These are phyloP conservation scores for Bothrops jararaca DNA, from an alignment of 2,113 vertebrate species.

Conservation along the genomic window DNA sequence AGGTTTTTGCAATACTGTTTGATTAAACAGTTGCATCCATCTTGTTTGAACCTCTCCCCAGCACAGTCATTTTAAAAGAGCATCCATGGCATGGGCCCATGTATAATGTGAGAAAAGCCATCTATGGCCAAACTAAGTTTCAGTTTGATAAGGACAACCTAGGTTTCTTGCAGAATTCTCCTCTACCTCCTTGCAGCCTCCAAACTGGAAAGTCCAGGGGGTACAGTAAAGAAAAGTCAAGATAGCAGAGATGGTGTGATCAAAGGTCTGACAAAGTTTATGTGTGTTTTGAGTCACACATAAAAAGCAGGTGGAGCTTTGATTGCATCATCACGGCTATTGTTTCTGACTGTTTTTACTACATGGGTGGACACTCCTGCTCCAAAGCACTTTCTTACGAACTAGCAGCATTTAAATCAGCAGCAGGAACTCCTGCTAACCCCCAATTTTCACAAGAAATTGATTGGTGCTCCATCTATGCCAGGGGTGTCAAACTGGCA, in stretches of 20 bases:
- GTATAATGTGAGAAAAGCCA: neutral
- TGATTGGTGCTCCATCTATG: neutral
- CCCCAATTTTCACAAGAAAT: neutral
- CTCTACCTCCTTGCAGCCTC: too few species aligned
- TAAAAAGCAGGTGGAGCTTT: neutral
- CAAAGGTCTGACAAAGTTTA: neutral
- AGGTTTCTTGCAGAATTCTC: neutral
- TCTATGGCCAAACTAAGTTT: neutral
- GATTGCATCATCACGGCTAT: neutral
- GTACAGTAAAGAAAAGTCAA: neutral
- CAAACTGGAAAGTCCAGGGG: neutral
- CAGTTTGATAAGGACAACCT: neutral
- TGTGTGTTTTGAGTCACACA: neutral
- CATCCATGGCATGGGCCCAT: neutral
- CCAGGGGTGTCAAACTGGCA: too few species aligned
- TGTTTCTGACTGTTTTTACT: neutral
- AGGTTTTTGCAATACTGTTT: neutral
- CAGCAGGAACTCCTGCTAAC: neutral
- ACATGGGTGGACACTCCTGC: neutral
- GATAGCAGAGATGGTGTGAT: neutral
- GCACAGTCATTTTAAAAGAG: neutral
- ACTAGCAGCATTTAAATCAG: neutral
- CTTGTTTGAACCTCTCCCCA: too few species aligned
- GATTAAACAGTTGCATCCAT: neutral
- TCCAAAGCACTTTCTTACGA: neutral